Conservation (phyloP, 2,888 invertebrate genomes). For the Melanargia galathea region DNA sequence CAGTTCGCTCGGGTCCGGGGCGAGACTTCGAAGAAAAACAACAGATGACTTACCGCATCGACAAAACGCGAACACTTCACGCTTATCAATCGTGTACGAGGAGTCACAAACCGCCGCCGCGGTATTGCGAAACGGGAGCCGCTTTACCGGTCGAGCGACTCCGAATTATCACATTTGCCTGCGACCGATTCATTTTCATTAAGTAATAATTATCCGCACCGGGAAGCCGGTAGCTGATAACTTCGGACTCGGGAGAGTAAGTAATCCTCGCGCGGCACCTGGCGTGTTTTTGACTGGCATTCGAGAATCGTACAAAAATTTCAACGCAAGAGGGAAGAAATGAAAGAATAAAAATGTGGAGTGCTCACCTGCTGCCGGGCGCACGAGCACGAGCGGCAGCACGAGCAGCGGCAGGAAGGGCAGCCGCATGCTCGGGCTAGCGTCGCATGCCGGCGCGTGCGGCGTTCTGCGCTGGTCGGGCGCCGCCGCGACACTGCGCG, state of each 20-base stretch:
- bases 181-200: conserved; percentile 52
- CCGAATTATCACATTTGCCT: conserved; percentile 49
- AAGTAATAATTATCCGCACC: conserved; percentile 45
- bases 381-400: conserved; percentile 77
- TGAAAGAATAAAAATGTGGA: conserved; percentile 13
- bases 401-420: conserved; percentile 77
- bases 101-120: conserved; percentile 38
- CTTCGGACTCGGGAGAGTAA: conserved; percentile 17
- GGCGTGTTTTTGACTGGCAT: conserved; percentile 24
- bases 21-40: conserved; percentile 25
- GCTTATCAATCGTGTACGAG: conserved; percentile 40
- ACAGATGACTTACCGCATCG: conserved; percentile 41
- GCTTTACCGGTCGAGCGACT: conserved; percentile 54
- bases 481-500: conserved; percentile 58
- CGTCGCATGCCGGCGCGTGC: conserved; percentile 73
- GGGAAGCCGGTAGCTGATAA: conserved; percentile 30
- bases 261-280: conserved; percentile 11
- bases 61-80: conserved; percentile 38
- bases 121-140: conserved; percentile 53
- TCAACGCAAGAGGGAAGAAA: neutral
- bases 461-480: conserved; percentile 55
- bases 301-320: conserved; percentile 21
- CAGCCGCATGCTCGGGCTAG: conserved; percentile 77
- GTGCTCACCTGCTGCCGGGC: conserved; percentile 75
- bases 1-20: conserved; percentile 10